phyloP scores from a whole-genome alignment of 1,140 invertebrate genomes.

The Diorhabda sublineata region DNA sequence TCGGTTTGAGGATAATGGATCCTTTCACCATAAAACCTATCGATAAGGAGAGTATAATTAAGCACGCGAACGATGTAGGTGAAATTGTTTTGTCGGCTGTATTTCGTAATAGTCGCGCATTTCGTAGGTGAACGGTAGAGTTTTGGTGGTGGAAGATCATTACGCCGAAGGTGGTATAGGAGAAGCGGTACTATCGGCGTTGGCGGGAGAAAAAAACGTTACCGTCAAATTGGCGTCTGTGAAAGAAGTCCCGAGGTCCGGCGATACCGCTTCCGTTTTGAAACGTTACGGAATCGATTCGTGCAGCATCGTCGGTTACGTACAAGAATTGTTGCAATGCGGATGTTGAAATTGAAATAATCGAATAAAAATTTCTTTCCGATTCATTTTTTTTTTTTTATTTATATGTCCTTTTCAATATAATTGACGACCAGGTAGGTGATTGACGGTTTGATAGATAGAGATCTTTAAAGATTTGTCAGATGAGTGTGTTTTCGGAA shows the following conservation, averaged over 20 bases:
- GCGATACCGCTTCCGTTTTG: constrained; percentile 77
- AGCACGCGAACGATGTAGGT: constrained; percentile 73
- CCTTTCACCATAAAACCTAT: constrained; percentile 95
- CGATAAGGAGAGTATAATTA: constrained; percentile 72
- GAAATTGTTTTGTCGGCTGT: background rate
- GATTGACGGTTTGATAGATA: too few relatives aligned
- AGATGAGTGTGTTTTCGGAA: too few relatives aligned
- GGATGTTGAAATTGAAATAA: constrained; percentile 39
- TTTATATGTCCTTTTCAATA: too few relatives aligned
- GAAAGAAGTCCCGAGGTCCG: constrained; percentile 84
- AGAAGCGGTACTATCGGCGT: constrained; percentile 84
- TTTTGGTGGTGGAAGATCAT: constrained; percentile 96
- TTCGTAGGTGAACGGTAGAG: constrained; percentile 54
- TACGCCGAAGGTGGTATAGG: constrained; percentile 94
- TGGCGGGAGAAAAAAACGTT: constrained; percentile 68
- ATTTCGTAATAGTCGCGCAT: background rate
- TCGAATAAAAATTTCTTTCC: too few relatives aligned
- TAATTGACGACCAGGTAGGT: too few relatives aligned
- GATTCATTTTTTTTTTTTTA: too few relatives aligned
- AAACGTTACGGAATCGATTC: constrained; percentile 87
- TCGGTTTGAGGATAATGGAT: constrained; percentile 81
- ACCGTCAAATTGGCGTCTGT: constrained; percentile 84
- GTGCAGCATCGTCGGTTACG: constrained; percentile 71
- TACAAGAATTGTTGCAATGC: constrained; percentile 58
- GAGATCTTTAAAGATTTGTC: too few relatives aligned